A percentile compares a stretch with the other conserved stretches of the same genome.
Evolutionary conservation across 2,888 invertebrate genomes (phyloP).

Genomic region (Schrankia costaestrigalis): DNA sequence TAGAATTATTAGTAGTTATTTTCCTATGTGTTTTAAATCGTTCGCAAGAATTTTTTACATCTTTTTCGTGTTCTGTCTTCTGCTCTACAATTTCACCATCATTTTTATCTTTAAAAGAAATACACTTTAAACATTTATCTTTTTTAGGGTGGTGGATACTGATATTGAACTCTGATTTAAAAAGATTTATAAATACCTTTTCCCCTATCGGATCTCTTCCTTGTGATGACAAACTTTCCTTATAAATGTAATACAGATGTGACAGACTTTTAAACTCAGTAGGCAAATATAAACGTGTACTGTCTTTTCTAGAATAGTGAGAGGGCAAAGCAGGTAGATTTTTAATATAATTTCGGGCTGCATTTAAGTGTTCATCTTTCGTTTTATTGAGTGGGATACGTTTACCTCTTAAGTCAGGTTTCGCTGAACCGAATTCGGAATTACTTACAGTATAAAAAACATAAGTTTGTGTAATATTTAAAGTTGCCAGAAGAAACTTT

Average conservation of each 20-base stretch:
- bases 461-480: not conserved
- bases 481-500: not conserved
- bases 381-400: not conserved
- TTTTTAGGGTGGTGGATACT: not conserved
- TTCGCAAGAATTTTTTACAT: not conserved
- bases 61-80: not conserved
- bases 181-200: not conserved
- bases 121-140: not conserved
- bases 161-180: too few relatives aligned
- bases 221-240: not conserved
- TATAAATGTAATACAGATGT: not conserved
- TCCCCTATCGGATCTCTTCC: not conserved
- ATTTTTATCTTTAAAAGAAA: not conserved
- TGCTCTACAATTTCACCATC: not conserved
- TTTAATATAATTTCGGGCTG: not conserved
- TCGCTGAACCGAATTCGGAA: not conserved
- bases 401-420: not conserved
- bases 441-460: not conserved
- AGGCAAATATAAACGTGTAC: not conserved
- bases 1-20: not conserved
- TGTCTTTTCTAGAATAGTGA: not conserved
- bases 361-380: not conserved
- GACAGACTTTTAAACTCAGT: not conserved
- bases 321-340: not conserved
- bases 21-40: not conserved